Base-by-base conservation (phyloP, 2,113 vertebrate species). In the Petrocephalus zakoni region DNA sequence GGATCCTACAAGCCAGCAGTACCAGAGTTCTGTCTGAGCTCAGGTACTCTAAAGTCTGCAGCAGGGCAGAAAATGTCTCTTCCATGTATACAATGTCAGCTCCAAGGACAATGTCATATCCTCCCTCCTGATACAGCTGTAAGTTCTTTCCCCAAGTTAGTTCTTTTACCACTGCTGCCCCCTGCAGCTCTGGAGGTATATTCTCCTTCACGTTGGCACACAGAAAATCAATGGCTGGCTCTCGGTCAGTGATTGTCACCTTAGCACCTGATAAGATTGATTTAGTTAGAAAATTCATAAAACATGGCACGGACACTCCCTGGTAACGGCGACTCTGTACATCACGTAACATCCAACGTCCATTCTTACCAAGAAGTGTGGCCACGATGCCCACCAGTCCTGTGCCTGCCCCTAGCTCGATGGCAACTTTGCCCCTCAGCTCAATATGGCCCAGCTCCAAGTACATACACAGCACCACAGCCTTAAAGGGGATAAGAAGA, bases 71-170 rank as follows among this genome's bases (percentile, higher is more conserved):
- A 86, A 99, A 99, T 0, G 98, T 99, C 92, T 99, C 97, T 93
- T 98, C 97, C 93, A 99, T 94, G 92, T 99, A 99, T 64, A 99
- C 94, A 0, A 99, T 97, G 93, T 99, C 98, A 0, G 98, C 97
- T 68, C 98, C 98, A 82, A 99, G 93, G 22, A 99, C 90, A 15
- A 99, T 88, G 64, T 99, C 97, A 89, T 96, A 99, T 1, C 95
- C 93, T 87, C 96, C 96, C 0, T 94, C 86, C 10, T 94, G 91
- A 91, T 96, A 99, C 15, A 90, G 93, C 0, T 91, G 93, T 5
- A 99, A 93, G 52, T 94, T 92, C 84, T 95, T 94, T 2, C 98
- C 98, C 98, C 98, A 99, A 0, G 95, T 97, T 89, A 99, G 94
- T 90, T 99, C 97, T 0, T 96, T 97, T 72, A 99, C 96, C 2